Evolutionary conservation across 2,797 vertebrate species (phyloP).

Genomic region (Neosilurus hyrtlii): DNA sequence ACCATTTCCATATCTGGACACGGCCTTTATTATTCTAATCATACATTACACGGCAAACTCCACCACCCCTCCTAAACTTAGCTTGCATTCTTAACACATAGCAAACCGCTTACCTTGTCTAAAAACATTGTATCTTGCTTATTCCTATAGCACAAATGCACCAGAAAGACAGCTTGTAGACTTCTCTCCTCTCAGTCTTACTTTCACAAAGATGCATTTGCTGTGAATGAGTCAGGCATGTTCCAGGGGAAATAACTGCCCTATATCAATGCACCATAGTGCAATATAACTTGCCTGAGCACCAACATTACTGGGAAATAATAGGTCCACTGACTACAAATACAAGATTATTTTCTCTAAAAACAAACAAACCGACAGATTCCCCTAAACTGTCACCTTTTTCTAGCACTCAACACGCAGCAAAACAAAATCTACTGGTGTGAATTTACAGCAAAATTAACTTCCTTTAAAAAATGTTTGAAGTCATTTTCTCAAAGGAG

Average conservation of each 20-base stretch:
- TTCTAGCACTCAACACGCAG: background rate
- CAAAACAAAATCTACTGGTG: background rate
- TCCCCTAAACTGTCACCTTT: background rate
- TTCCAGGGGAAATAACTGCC: conserved; percentile 22
- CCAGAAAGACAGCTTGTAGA: background rate
- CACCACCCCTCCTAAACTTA: background rate
- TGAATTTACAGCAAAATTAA: background rate
- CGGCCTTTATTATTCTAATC: too few relatives aligned
- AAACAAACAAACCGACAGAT: background rate
- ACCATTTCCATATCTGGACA: conserved; percentile 37
- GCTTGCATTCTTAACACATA: background rate
- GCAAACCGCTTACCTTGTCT: background rate
- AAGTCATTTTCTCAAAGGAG: conserved; percentile 17
- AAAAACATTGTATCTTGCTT: too few relatives aligned
- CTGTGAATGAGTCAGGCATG: conserved; percentile 17
- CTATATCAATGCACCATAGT: conserved; percentile 14
- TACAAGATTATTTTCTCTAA: background rate
- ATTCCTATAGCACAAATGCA: background rate
- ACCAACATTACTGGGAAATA: conserved; percentile 5
- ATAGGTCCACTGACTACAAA: background rate
- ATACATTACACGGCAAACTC: background rate
- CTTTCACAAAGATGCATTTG: conserved; percentile 13
- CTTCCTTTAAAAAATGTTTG: background rate
- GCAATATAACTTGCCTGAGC: background rate
- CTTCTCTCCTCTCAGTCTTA: background rate